phyloP scores from a whole-genome alignment of 1,140 invertebrate genomes.

The Frieseomelitta varia region DNA sequence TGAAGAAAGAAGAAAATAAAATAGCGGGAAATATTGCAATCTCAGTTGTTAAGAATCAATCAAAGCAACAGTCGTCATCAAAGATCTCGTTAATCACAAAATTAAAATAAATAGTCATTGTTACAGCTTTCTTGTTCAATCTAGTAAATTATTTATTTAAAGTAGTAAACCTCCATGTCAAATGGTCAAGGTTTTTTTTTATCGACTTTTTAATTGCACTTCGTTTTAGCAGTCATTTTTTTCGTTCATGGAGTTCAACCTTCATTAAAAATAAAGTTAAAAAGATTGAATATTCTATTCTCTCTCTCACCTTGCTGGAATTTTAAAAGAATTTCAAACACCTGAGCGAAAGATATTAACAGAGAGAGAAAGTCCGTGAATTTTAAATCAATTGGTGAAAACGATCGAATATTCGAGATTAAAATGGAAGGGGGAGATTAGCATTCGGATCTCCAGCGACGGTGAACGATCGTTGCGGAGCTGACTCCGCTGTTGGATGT shows the following conservation, averaged over 20 bases:
- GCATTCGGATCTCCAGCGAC: conserved; percentile 11
- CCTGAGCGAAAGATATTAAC: too few relatives aligned
- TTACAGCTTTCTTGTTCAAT: too few relatives aligned
- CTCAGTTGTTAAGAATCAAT: too few relatives aligned
- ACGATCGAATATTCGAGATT: neutral
- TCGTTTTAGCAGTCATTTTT: neutral
- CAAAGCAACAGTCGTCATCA: too few relatives aligned
- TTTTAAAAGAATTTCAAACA: neutral
- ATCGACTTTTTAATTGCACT: conserved; percentile 3
- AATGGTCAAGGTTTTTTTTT: neutral
- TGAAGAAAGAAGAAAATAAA: too few relatives aligned
- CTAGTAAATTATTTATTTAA: too few relatives aligned
- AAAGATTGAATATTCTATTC: neutral
- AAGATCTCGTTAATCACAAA: too few relatives aligned
- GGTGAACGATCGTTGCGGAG: conserved; percentile 43
- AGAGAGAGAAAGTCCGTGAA: neutral
- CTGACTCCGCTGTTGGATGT: conserved; percentile 70
- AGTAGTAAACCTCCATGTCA: too few relatives aligned
- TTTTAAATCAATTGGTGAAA: neutral
- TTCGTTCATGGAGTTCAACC: neutral
- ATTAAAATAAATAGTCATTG: too few relatives aligned
- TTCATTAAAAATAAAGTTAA: neutral
- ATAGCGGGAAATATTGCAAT: too few relatives aligned
- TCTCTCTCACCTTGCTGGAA: neutral
- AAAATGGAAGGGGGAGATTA: conserved; percentile 38